Evolutionary conservation across 1,140 invertebrate species (phyloP).

Genomic region (Drosophila takahashii): DNA sequence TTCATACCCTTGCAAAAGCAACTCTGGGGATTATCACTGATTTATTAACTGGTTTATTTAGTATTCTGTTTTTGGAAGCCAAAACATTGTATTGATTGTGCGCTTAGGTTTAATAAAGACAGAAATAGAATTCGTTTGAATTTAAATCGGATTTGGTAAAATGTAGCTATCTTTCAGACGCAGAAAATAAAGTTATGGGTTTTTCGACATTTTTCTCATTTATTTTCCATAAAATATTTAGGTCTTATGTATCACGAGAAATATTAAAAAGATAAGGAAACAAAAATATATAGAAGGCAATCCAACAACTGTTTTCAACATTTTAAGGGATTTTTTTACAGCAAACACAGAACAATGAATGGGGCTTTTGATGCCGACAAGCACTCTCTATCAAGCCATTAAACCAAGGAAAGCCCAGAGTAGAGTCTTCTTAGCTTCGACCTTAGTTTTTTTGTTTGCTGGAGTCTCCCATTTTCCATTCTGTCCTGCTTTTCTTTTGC

Average conservation of each 20-base stretch:
- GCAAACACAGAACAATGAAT: constrained; percentile 7
- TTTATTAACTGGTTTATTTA: constrained; percentile 2
- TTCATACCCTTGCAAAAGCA: neutral
- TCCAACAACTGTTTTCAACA: too few relatives aligned
- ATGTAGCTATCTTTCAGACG: too few relatives aligned
- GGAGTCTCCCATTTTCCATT: neutral
- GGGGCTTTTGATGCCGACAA: constrained; percentile 10
- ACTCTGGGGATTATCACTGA: neutral
- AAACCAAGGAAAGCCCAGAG: constrained; percentile 6
- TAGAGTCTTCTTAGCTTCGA: neutral
- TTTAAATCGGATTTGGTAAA: too few relatives aligned
- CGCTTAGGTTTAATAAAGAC: too few relatives aligned
- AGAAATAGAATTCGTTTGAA: too few relatives aligned
- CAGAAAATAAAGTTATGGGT: too few relatives aligned
- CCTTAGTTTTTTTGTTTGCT: neutral
- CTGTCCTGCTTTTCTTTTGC: constrained; percentile 14
- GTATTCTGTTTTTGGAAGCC: neutral
- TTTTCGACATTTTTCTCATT: too few relatives aligned
- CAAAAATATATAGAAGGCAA: too few relatives aligned
- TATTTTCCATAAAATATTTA: too few relatives aligned
- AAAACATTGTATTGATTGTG: neutral
- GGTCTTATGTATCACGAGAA: too few relatives aligned
- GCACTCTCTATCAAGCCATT: neutral
- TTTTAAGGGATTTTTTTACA: too few relatives aligned
- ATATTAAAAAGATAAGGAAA: too few relatives aligned